These are phyloP conservation scores for Archips xylosteana DNA, from an alignment of 2,888 invertebrate genomes.

Conservation along the genomic window DNA sequence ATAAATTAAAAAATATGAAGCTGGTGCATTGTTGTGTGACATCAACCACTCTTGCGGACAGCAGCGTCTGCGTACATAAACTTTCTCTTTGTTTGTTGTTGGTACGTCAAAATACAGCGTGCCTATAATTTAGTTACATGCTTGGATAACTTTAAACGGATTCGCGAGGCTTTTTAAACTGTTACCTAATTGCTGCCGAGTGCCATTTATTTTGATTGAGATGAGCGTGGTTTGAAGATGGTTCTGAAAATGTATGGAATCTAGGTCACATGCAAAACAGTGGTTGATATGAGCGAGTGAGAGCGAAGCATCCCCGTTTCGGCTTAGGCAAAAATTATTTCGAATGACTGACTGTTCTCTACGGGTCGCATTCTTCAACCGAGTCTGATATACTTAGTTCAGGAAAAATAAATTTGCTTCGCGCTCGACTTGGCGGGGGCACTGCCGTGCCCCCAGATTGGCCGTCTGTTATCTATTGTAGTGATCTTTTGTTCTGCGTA, in stretches of 20 bases:
- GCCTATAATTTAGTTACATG: slow-evolving; percentile 35
- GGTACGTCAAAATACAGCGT: slow-evolving; percentile 28
- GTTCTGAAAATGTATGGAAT: not conserved
- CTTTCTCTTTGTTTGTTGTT: slow-evolving; percentile 42
- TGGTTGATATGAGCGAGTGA: not conserved
- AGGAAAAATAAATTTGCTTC: too few relatives aligned
- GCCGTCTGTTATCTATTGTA: too few relatives aligned
- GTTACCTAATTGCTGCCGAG: slow-evolving; percentile 20
- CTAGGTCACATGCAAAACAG: not conserved
- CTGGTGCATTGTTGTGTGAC: slow-evolving; percentile 14
- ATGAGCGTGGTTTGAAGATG: not conserved
- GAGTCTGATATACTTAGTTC: not conserved
- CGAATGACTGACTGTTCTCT: too few relatives aligned
- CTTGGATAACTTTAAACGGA: slow-evolving; percentile 18
- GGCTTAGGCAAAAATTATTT: too few relatives aligned
- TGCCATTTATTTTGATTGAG: not conserved
- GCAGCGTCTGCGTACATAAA: slow-evolving; percentile 38
- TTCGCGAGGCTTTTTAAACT: slow-evolving; percentile 11
- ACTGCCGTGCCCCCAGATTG: too few relatives aligned
- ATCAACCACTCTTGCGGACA: slow-evolving; percentile 29
- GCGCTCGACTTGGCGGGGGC: too few relatives aligned
- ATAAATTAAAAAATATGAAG: not conserved
- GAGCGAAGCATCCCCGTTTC: too few relatives aligned
- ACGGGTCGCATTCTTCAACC: too few relatives aligned
- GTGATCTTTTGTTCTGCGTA: too few relatives aligned